Evolutionary conservation across 2,888 invertebrate species (phyloP), one percentile per base, ranked within the genome.

Genomic region (Tiliacea aurago): DNA sequence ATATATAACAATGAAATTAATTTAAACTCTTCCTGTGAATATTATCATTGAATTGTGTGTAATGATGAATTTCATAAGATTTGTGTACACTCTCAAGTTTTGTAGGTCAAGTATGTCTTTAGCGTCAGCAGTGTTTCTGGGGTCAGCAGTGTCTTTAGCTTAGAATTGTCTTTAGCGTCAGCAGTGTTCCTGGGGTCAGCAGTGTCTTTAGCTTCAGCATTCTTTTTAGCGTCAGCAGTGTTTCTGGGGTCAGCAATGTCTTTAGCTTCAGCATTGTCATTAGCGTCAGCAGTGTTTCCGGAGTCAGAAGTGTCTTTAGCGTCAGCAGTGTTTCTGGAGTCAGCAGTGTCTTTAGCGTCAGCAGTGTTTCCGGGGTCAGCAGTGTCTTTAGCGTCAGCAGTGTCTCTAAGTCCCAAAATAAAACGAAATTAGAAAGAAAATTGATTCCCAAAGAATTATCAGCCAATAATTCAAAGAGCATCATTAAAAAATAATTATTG

Each of bases 381-480:
- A 11, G 4, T n/a, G 7, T 67, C 11, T 49, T 28, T 37, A 6
- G n/a, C 1, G 37, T 37, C 37, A 37, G 37, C 4, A 37, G 37
- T 37, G 23, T 49, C 49, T 33, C 4, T 0, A 3, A 0, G 41
- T 45, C 41, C 11, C 0, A 43, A 56, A 4, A 13, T 28, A n/a
- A 41, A 49, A 23, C 5, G 37, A 23, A 71, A 15, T 13, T 28
- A 55, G 23, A 33, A 7, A 55, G 9, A n/a, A 71, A 76, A 4
- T 15, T 23, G 78, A 91, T 87, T 84, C 88, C 77, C 87, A 86
- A 83, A 80, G 90, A 92, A 92, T 89, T 90, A 91, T 87, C 91
- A 93, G 93, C 93, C 93, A 92, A 88, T 86, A 90, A 90, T 90
- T 91, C 89, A 88, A 87, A 83, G 87, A 73, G 86, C 53, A 91